Base-by-base conservation (phyloP, 2,888 invertebrate genomes). In the Dascillus cervinus region DNA sequence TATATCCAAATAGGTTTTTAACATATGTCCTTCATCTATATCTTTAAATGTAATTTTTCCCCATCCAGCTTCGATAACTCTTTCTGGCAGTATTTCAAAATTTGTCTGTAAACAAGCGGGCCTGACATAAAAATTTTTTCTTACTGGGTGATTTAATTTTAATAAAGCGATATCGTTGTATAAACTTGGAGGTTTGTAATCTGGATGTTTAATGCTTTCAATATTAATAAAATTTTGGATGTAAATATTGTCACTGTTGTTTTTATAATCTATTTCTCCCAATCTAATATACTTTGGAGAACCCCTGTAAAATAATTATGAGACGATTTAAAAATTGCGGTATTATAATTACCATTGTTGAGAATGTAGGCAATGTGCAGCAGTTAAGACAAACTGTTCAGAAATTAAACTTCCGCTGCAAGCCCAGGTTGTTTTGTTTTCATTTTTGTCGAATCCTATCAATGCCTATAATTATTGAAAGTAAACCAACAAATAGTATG, bases 331-430 rank as follows among this genome's bases (percentile, higher is more conserved):
- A 23, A 12, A 25, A 13, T 23, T 24, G 11, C n/a, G 6, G 12
- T 24, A 5, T 11, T 6, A 24, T 6, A 40, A 36, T 40, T 34
- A 40, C 39, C 19, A 27, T 13, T 28, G 31, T 9, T 13, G 23
- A 17, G 58, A 33, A n/a, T 19, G 11, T 22, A 39, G 52, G 44
- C 81, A 82, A 51, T 81, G 81, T 0, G 76, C 79, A 0, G 79
- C 79, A 0, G 79, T 76, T 3, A 81, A 54, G 15, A 82, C 71
- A 53, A 70, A 77, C 2, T 60, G 60, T 1, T 74, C 47, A 29
- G 75, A 75, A 29, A 82, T 71, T 11, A 82, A 61, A 2, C 72
- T 68, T 0, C 79, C 82, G 0, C 81, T 81, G 46, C 82, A 82
- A 2, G 44, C 46, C 66, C 72, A 75, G 0, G 37, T 23, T 39